Evolutionary conservation across 64 coral and sea anemone genomes (phyloP).

Genomic region (Stylophora pistillata): DNA sequence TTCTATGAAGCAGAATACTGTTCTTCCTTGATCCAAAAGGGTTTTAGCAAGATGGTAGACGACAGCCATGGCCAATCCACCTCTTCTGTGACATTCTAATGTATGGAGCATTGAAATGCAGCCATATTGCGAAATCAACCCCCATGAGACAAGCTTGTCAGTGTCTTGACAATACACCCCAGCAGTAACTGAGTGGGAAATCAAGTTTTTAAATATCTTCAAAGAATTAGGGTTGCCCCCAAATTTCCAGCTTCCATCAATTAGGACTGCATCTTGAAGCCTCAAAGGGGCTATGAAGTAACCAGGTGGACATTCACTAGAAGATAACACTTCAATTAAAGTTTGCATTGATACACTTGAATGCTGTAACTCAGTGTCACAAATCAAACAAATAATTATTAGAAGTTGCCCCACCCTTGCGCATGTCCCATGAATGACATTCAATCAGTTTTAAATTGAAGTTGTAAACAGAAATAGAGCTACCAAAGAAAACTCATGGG

Average conservation of each 20-base stretch:
- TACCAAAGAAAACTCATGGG: neutral
- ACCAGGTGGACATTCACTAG: constrained; percentile 11
- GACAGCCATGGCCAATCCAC: constrained; percentile 46
- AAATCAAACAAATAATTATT: too few species aligned
- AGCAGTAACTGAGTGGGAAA: constrained; percentile 34
- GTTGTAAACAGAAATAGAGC: too few species aligned
- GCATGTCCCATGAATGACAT: too few species aligned
- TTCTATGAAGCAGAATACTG: constrained; percentile 2
- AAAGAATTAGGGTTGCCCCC: neutral
- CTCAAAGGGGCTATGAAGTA: constrained; percentile 10
- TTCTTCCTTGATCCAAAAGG: constrained; percentile 6
- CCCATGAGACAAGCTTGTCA: constrained; percentile 46
- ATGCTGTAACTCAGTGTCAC: too few species aligned
- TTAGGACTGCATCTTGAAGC: neutral
- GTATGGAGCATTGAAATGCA: constrained; percentile 30
- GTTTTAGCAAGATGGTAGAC: constrained; percentile 11
- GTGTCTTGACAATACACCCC: constrained; percentile 49
- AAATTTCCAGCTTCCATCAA: neutral
- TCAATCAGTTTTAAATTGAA: too few species aligned
- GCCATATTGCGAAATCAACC: constrained; percentile 14
- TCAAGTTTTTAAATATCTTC: constrained; percentile 38
- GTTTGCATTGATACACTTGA: too few species aligned
- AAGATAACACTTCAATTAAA: neutral
- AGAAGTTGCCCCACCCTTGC: too few species aligned
- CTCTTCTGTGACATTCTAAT: neutral